These are phyloP conservation scores for Tragelaphus scriptus DNA, from an alignment of 2,113 vertebrate genomes.

Conservation along the genomic window DNA sequence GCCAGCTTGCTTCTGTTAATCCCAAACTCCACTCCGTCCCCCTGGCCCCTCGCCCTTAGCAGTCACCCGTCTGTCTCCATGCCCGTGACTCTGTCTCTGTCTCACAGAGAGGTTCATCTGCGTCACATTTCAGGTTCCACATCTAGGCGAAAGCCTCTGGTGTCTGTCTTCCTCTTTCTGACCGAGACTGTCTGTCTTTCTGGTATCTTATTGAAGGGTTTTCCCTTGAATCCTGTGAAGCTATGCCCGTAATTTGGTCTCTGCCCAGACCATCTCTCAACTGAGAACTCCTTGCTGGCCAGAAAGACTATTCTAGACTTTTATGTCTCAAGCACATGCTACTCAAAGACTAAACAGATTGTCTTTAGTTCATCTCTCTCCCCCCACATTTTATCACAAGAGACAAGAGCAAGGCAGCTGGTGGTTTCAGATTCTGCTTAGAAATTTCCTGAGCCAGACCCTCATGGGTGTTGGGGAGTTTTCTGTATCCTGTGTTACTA, in stretches of 20 bases:
- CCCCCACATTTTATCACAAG: background rate
- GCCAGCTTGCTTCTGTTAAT: background rate
- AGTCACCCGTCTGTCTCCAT: fast-evolving
- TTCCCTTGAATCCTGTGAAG: background rate
- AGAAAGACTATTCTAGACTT: background rate
- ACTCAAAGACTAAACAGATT: background rate
- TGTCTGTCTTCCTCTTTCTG: background rate
- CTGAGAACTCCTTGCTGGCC: too few species aligned
- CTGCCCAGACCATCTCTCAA: background rate
- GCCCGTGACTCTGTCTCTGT: fast-evolving
- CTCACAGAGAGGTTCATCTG: background rate
- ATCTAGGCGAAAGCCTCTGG: background rate
- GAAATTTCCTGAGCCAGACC: fast-evolving
- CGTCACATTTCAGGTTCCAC: background rate
- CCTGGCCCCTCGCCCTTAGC: fast-evolving
- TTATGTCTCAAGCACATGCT: fast-evolving
- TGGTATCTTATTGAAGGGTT: background rate
- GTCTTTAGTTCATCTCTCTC: background rate
- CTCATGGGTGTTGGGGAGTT: fast-evolving
- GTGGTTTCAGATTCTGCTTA: fast-evolving
- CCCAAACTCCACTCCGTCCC: background rate
- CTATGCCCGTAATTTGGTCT: background rate
- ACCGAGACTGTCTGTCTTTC: background rate
- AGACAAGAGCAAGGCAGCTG: background rate
- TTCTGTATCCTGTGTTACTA: fast-evolving